Percentiles rank a stretch among this genome's conserved stretches.
These are phyloP conservation scores for Apantesis nais DNA, from an alignment of 2,888 invertebrate genomes.

Conservation along the genomic window DNA sequence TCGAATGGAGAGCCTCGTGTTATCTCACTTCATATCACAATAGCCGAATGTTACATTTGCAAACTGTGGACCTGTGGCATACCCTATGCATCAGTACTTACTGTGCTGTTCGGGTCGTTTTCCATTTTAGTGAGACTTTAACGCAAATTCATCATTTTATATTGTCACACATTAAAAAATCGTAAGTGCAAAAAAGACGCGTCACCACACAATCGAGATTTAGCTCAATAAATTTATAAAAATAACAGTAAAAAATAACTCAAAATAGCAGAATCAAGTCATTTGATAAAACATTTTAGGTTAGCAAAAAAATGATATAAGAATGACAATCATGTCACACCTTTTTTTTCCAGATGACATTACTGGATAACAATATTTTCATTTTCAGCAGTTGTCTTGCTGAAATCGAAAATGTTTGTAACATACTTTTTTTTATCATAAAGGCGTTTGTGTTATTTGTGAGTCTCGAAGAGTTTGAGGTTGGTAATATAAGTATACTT, in stretches of 20 bases:
- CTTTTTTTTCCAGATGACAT: constrained; percentile 85
- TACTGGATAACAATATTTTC: constrained; percentile 82
- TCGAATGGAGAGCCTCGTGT: not conserved
- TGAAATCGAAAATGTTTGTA: constrained; percentile 69
- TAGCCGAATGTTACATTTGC: constrained; percentile 4
- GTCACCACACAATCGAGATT: constrained; percentile 82
- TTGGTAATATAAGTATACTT: constrained; percentile 1
- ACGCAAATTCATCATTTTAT: constrained; percentile 79
- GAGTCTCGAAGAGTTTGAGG: constrained; percentile 26
- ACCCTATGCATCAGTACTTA: constrained; percentile 62
- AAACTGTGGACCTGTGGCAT: not conserved
- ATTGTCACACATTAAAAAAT: constrained; percentile 74
- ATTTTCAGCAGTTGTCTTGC: constrained; percentile 77
- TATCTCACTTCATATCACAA: not conserved
- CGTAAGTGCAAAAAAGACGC: constrained; percentile 64
- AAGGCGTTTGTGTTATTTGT: constrained; percentile 35
- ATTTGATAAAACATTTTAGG: constrained; percentile 86
- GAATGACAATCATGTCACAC: constrained; percentile 84
- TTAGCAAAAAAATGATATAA: constrained; percentile 84
- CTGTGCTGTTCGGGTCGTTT: constrained; percentile 83
- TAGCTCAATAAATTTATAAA: constrained; percentile 80
- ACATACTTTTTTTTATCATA: constrained; percentile 46
- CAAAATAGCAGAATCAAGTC: constrained; percentile 82
- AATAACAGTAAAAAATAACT: constrained; percentile 80
- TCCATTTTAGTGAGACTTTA: constrained; percentile 78